A percentile compares a stretch with the other conserved stretches of the same genome.
These are phyloP conservation scores for Proterorhinus semilunaris DNA, from an alignment of 2,113 vertebrate species.

Conservation along the genomic window DNA sequence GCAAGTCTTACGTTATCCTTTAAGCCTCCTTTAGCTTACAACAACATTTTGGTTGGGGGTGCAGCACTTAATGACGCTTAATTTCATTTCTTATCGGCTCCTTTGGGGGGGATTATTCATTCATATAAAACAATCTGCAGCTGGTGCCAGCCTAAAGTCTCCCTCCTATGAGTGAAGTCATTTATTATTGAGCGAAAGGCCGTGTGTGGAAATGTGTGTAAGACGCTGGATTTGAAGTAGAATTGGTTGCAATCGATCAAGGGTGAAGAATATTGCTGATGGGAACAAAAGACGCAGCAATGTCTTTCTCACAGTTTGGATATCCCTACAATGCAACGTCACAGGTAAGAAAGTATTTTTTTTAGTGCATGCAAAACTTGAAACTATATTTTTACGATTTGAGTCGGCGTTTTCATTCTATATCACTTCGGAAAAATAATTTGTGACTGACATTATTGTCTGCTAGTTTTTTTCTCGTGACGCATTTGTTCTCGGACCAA, in stretches of 20 bases:
- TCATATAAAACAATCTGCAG: constrained; percentile 83
- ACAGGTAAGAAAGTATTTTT: constrained; percentile 85
- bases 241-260: constrained; percentile 89
- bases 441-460: constrained; percentile 36
- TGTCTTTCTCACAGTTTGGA: constrained; percentile 98
- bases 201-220: constrained; percentile 85
- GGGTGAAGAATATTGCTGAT: constrained; percentile 87
- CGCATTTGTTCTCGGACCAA: constrained; percentile 62
- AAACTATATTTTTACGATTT: constrained; percentile 15
- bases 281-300: constrained; percentile 87
- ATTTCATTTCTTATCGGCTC: constrained; percentile 79
- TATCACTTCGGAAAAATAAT: constrained; percentile 7
- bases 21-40: constrained; percentile 84
- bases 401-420: constrained; percentile 15
- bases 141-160: constrained; percentile 77
- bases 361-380: constrained; percentile 32
- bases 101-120: constrained; percentile 79
- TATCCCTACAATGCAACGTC: constrained; percentile 93
- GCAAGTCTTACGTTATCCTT: constrained; percentile 85
- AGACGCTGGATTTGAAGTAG: constrained; percentile 85
- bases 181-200: constrained; percentile 88
- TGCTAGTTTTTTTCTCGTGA: constrained; percentile 32
- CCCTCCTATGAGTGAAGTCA: constrained; percentile 85
- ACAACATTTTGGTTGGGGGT: constrained; percentile 66
- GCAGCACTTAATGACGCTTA: constrained; percentile 77